Evolutionary conservation across 2,888 invertebrate species (phyloP), one percentile per base, ranked within the genome.

Genomic region (Chymomyza procnemis): DNA sequence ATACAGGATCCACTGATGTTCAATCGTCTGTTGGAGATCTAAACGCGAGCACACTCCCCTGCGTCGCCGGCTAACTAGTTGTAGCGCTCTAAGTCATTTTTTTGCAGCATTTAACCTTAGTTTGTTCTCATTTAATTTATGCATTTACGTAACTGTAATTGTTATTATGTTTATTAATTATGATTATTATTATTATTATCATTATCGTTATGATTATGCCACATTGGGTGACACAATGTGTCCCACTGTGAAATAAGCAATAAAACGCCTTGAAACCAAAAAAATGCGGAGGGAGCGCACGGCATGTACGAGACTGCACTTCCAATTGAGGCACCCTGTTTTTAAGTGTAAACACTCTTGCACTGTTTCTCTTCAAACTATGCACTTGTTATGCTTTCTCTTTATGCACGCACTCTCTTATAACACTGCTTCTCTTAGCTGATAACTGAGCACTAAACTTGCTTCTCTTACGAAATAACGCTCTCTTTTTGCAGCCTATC

Each of bases 1-100:
- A 78, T 87, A 26, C 81, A 85, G 26, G 89, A 89, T 65, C 80
- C 89, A 1, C 56, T 89, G 50, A 68, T 89, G 70, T 89, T 88
- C 67, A 89, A 88, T 79, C 82, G 85, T 12, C 61, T 89, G 64
- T 58, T 88, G 66, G 74, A 88, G 4, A 71, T 77, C 48, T 88
- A 76, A n/a, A n/a, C n/a, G 8, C 34, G 4, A 34, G 22, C 19
- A 12, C 2, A 3, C 52, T 19, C 2, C 67, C 50, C 9, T 41
- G 56, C 18, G 21, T 60, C 67, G 56, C 34, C 12, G 61, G 34
- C 46, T n/a, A 46, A 46, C 4, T 34, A 48, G 48, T 50, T 60
- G 4, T 21, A 59, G 34, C 47, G 46, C 64, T 75, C 89, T 85
- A 89, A 88, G 89, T 88, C 88, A 88, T 26, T 79, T n/a, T n/a